These are phyloP conservation scores for Heliothis peltigera DNA, from an alignment of 2,888 invertebrate genomes.

Conservation along the genomic window DNA sequence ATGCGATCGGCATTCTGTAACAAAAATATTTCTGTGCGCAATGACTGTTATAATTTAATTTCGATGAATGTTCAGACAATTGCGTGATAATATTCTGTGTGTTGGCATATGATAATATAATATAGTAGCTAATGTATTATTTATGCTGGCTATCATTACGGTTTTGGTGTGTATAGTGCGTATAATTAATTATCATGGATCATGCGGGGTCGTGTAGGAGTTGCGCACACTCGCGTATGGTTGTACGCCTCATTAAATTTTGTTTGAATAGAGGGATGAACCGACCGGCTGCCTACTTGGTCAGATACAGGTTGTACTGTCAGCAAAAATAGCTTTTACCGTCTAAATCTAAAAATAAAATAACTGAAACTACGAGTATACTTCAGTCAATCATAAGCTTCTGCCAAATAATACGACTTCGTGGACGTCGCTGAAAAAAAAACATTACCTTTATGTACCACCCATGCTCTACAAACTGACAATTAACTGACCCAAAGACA, in stretches of 20 bases:
- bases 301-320: constrained; percentile 73
- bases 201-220: constrained; percentile 49
- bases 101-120: constrained; percentile 3
- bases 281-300: constrained; percentile 71
- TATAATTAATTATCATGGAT: constrained; percentile 48
- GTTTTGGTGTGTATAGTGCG: constrained; percentile 27
- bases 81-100: constrained; percentile 18
- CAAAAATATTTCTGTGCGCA: constrained; percentile 17
- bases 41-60: constrained; percentile 33
- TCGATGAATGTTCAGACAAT: constrained; percentile 15
- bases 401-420: no score
- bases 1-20: constrained; percentile 30
- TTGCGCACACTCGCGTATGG: constrained; percentile 65
- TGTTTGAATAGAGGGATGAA: constrained; percentile 88
- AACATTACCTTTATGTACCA: no score
- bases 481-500: no score
- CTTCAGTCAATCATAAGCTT: no score
- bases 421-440: no score
- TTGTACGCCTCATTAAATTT: constrained; percentile 87
- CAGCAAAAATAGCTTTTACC: constrained; percentile 52
- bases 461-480: no score
- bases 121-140: constrained; percentile 9
- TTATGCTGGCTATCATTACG: constrained; percentile 17
- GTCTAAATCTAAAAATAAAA: not conserved
- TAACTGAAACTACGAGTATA: no score